Percentiles rank a stretch among this genome's conserved stretches.
phyloP scores from a whole-genome alignment of 2,888 invertebrate genomes.

The Gnatocerus cornutus region DNA sequence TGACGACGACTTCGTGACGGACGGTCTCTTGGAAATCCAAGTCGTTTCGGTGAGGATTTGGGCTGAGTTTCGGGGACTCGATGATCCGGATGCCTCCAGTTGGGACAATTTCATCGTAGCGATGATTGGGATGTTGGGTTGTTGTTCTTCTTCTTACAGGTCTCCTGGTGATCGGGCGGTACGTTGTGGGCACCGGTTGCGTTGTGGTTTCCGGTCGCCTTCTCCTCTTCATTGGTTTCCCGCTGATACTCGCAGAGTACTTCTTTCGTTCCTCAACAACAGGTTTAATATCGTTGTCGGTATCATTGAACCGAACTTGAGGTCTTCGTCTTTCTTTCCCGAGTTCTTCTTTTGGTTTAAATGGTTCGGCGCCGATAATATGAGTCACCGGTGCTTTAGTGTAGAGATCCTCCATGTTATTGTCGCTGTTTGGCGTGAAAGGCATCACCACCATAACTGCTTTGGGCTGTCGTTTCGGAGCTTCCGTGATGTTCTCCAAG shows the following conservation, averaged over 20 bases:
- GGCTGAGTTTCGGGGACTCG: constrained; percentile 55
- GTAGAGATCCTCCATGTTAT: constrained; percentile 77
- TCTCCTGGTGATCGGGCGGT: constrained; percentile 65
- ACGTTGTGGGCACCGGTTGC: constrained; percentile 37
- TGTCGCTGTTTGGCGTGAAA: constrained; percentile 76
- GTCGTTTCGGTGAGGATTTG: constrained; percentile 53
- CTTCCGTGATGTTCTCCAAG: constrained; percentile 77
- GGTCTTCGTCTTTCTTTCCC: constrained; percentile 37
- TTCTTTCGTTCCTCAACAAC: constrained; percentile 29
- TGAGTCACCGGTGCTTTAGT: constrained; percentile 79
- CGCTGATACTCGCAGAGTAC: constrained; percentile 25
- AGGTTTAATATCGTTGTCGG: constrained; percentile 30
- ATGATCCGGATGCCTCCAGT: constrained; percentile 56
- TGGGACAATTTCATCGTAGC: constrained; percentile 42
- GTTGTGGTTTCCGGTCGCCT: constrained; percentile 47
- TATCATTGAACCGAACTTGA: constrained; percentile 22
- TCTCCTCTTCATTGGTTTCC: constrained; percentile 48
- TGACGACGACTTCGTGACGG: constrained; percentile 46
- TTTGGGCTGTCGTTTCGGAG: constrained; percentile 66
- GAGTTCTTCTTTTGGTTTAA: constrained; percentile 45
- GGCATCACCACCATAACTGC: constrained; percentile 81
- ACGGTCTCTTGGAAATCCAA: constrained; percentile 53
- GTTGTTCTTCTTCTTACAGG: constrained; percentile 39
- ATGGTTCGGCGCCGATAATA: constrained; percentile 70
- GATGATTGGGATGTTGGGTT: constrained; percentile 42